These are phyloP conservation scores for Girardinus metallicus DNA, from an alignment of 2,797 vertebrate species.

Conservation along the genomic window DNA sequence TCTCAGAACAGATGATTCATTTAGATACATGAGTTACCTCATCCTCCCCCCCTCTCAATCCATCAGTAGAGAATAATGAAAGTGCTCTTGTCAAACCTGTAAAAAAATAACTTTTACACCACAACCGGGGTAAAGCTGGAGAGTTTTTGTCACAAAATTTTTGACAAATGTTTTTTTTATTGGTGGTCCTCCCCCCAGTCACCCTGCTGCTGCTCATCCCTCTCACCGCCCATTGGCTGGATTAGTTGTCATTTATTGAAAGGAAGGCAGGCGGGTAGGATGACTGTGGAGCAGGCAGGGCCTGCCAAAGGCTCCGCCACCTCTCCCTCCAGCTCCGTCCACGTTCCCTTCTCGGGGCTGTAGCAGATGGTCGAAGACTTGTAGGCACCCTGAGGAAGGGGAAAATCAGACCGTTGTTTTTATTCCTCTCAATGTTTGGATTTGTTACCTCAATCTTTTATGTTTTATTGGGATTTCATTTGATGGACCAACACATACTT, in stretches of 20 bases:
- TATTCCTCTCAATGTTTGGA: not conserved
- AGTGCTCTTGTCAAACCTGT: slow-evolving; percentile 85
- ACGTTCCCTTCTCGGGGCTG: slow-evolving; percentile 96
- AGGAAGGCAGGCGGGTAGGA: slow-evolving; percentile 93
- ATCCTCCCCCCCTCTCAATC: slow-evolving; percentile 57
- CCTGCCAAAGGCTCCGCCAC: slow-evolving; percentile 97
- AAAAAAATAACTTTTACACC: slow-evolving; percentile 88
- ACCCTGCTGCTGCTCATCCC: slow-evolving; percentile 30
- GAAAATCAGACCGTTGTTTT: slow-evolving; percentile 24
- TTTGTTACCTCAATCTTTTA: not conserved
- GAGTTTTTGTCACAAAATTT: slow-evolving; percentile 71
- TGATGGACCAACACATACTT: not conserved
- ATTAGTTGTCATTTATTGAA: slow-evolving; percentile 93
- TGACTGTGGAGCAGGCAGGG: slow-evolving; percentile 94
- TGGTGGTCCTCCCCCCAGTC: slow-evolving; percentile 68
- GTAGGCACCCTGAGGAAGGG: slow-evolving; percentile 92
- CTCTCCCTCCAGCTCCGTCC: slow-evolving; percentile 98
- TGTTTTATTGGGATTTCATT: not conserved
- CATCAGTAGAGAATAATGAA: slow-evolving; percentile 79
- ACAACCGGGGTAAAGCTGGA: slow-evolving; percentile 58
- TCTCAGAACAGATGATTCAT: slow-evolving; percentile 76
- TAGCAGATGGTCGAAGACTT: slow-evolving; percentile 99
- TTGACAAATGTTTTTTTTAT: slow-evolving; percentile 68
- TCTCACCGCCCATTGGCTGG: slow-evolving; percentile 10
- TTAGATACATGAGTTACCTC: slow-evolving; percentile 77